Conservation (phyloP, 2,797 vertebrate species). For the Platalea minor region DNA sequence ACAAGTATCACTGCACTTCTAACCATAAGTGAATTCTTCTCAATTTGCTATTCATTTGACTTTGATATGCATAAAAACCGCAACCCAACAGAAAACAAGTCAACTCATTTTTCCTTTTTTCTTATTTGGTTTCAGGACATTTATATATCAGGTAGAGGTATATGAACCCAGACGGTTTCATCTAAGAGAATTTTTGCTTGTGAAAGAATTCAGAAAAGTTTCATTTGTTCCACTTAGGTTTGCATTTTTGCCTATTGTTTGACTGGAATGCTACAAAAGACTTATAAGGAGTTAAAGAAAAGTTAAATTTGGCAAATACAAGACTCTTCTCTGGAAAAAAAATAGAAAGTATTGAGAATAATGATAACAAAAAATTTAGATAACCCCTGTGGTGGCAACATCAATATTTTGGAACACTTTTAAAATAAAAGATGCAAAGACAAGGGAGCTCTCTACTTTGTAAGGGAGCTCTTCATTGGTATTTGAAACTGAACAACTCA, state of each 20-base stretch:
- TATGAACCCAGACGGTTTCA: constrained; percentile 50
- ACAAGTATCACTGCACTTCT: constrained; percentile 64
- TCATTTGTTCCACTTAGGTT: constrained; percentile 70
- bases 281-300: constrained; percentile 19
- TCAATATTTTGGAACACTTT: constrained; percentile 50
- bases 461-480: not conserved
- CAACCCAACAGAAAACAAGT: constrained; percentile 70
- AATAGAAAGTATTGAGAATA: constrained; percentile 10
- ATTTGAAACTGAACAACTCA: constrained; percentile 44
- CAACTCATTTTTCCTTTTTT: constrained; percentile 63
- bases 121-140: constrained; percentile 72
- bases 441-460: constrained; percentile 19
- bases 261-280: constrained; percentile 30
- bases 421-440: constrained; percentile 38
- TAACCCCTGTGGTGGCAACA: constrained; percentile 34
- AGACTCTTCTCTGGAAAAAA: not conserved
- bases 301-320: constrained; percentile 49
- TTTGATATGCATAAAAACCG: constrained; percentile 70
- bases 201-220: constrained; percentile 69
- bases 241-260: constrained; percentile 68
- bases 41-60: constrained; percentile 67
- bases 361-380: constrained; percentile 33
- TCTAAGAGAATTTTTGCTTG: constrained; percentile 71
- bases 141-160: constrained; percentile 65
- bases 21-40: constrained; percentile 63